These are phyloP conservation scores for Caranx melampygus DNA, from an alignment of 2,113 vertebrate genomes.

Conservation along the genomic window DNA sequence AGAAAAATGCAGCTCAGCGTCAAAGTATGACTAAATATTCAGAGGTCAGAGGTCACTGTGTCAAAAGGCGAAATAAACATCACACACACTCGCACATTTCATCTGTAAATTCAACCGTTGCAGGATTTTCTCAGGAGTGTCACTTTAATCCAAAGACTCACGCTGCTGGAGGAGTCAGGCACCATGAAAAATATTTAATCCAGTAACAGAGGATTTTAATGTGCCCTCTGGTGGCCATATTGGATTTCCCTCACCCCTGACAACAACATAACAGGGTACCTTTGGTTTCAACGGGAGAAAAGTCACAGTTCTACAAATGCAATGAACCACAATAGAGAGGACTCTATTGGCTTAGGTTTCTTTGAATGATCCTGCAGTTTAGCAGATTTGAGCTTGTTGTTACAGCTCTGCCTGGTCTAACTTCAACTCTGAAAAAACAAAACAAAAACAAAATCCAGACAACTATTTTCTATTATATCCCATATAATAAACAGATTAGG, in stretches of 20 bases:
- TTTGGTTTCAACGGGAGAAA: background rate
- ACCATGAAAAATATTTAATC: background rate
- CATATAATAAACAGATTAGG: too few relatives aligned
- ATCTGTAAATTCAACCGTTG: constrained; percentile 12
- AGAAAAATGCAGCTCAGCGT: constrained; percentile 16
- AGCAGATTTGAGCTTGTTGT: too few relatives aligned
- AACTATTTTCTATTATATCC: too few relatives aligned
- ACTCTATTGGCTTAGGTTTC: too few relatives aligned
- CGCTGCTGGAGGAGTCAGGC: constrained; percentile 21
- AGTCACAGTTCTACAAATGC: background rate
- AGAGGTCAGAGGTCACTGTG: constrained; percentile 50
- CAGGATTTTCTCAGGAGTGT: constrained; percentile 28
- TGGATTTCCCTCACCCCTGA: background rate
- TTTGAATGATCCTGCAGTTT: too few relatives aligned
- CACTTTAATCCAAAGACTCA: constrained; percentile 7
- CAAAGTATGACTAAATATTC: constrained; percentile 31
- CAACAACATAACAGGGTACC: background rate
- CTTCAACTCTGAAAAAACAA: too few relatives aligned
- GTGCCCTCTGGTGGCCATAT: background rate
- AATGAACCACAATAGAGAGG: too few relatives aligned
- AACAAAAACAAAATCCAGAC: too few relatives aligned
- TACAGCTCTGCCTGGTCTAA: too few relatives aligned
- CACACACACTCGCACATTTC: constrained; percentile 9
- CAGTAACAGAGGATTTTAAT: background rate
- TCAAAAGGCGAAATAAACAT: constrained; percentile 39